Conservation (phyloP, 2,888 invertebrate species). For the Tenthredo scrophulariae region DNA sequence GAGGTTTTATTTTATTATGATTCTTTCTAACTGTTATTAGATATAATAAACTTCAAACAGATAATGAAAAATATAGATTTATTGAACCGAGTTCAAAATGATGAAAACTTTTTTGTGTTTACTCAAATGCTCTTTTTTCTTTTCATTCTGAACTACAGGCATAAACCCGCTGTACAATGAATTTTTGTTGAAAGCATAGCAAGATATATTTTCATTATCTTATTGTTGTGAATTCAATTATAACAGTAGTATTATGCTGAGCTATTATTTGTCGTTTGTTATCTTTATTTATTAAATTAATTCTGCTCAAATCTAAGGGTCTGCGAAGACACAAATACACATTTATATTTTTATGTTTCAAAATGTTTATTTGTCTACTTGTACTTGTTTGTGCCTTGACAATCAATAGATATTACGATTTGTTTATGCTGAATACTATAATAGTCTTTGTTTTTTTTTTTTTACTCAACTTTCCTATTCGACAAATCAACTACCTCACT, state of each 20-base stretch:
- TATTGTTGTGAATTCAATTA: not conserved
- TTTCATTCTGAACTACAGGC: not conserved
- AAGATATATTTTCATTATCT: conserved; percentile 1
- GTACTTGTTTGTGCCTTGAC: conserved; percentile 5
- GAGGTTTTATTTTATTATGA: not conserved
- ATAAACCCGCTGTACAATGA: not conserved
- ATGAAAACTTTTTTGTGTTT: not conserved
- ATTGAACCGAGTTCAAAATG: not conserved
- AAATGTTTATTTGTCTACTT: conserved; percentile 9
- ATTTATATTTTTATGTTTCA: conserved; percentile 11
- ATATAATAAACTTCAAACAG: not conserved
- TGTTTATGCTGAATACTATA: not conserved
- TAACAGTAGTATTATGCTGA: not conserved
- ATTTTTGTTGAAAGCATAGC: not conserved
- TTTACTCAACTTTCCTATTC: not conserved
- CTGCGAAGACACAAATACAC: not conserved
- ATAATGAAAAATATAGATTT: not conserved
- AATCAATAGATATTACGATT: not conserved
- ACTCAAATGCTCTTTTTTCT: not conserved
- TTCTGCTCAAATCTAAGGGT: not conserved
- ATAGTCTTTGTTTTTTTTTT: not conserved
- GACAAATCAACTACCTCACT: not conserved
- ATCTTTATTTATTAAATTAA: conserved; percentile 21
- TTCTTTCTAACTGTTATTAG: not conserved
- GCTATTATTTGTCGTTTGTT: not conserved